phyloP scores from a whole-genome alignment of 2,113 vertebrate species.

The Mola mola region DNA sequence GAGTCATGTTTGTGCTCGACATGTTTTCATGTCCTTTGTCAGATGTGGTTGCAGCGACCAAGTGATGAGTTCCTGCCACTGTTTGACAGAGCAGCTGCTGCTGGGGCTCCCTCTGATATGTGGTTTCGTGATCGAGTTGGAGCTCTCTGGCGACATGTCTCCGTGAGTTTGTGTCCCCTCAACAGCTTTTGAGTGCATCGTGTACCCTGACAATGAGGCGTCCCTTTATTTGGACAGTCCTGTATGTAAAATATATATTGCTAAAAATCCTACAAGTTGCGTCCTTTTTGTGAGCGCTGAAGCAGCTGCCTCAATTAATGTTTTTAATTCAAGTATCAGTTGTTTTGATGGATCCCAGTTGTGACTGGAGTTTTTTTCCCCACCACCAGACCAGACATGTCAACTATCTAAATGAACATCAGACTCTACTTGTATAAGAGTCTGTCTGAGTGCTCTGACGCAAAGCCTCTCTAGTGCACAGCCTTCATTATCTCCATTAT shows the following conservation, averaged over 20 bases:
- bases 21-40: neutral
- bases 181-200: neutral
- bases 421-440: neutral
- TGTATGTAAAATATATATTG: too few relatives aligned
- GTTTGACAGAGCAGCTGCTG: constrained; percentile 35
- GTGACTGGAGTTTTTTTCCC: constrained; percentile 1
- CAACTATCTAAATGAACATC: constrained; percentile 4
- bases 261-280: too few relatives aligned
- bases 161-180: constrained; percentile 1
- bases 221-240: too few relatives aligned
- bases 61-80: constrained; percentile 35
- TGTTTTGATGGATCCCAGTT: constrained; percentile 24
- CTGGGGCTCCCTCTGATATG: constrained; percentile 27
- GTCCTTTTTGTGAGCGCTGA: neutral
- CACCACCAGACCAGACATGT: constrained; percentile 6
- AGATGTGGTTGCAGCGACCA: constrained; percentile 17
- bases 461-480: neutral
- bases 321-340: neutral
- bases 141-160: constrained; percentile 7
- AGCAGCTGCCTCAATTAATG: too few relatives aligned
- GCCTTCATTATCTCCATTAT: neutral
- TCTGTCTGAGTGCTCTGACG: constrained; percentile 1
- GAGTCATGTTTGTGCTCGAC: constrained; percentile 2
- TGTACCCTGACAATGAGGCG: too few relatives aligned
- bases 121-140: constrained; percentile 36